Base-by-base conservation (phyloP, 1,140 invertebrate genomes). In the Danaus plexippus region DNA sequence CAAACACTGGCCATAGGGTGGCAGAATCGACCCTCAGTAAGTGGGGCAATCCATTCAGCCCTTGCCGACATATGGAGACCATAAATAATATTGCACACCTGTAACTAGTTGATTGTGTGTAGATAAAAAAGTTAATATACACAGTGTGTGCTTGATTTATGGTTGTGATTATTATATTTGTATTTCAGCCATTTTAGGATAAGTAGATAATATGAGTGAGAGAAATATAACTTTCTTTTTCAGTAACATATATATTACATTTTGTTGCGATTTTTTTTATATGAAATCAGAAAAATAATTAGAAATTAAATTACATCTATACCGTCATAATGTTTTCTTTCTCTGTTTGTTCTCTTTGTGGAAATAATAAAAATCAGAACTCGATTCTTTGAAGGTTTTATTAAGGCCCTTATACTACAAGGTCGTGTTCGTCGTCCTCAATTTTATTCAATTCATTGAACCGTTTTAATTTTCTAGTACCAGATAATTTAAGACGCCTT, bases 1-100 rank as follows among this genome's bases (percentile, higher is more conserved):
- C 59, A 65, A 64, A 71, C 57, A 59, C 61, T 65, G 65, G 62
- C 63, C 60, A 62, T 64, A 63, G 57, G 60, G 68, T 65, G 67
- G 56, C 51, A 56, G 60, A 60, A 71, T 69, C 69, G 69, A 72
- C 68, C 73, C 68, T 60, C 54, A 43, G 63, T 75, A 79, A 79
- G 72, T 79, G 70, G 73, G 67, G 72, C 69, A 76, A 80, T 80
- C 76, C 73, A 77, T 78, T 76, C 69, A 69, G 57, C 71, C 72
- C 72, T 77, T 71, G 54, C 64, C 64, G 56, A 62, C 80, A 75
- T 82, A 71, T 67, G 67, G 57, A 64, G 59, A 63, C 47, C 72
- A 72, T 80, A 82, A 80, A 82, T 80, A 70, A 74, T 68, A 74
- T 53, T 60, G 65, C 77, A 66, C 79, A 85, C 79, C 79, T 85